Percentiles rank a stretch among this genome's conserved stretches.
Conservation (phyloP, 2,113 vertebrate species). For the Prunella fulvescens region DNA sequence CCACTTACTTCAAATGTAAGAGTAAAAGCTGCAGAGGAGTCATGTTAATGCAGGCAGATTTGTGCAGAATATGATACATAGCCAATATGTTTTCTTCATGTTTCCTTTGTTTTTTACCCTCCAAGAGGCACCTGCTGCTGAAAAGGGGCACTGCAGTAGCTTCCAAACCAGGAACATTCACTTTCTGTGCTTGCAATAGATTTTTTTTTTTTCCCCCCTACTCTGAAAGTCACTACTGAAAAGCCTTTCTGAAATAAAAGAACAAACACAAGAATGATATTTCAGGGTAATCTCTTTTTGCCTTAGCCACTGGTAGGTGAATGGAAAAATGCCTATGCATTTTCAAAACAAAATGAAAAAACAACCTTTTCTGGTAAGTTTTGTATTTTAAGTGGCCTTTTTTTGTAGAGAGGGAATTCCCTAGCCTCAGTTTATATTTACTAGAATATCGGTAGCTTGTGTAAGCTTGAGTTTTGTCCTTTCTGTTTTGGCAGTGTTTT, state of each 20-base stretch:
- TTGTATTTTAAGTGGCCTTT: not conserved
- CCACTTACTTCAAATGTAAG: slow-evolving; percentile 7
- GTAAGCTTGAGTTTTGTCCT: slow-evolving; percentile 28
- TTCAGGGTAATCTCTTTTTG: not conserved
- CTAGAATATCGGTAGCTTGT: not conserved
- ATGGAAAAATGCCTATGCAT: not conserved
- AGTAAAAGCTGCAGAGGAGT: slow-evolving; percentile 11
- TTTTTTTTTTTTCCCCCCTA: not conserved
- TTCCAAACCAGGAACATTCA: not conserved
- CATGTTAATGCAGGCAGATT: not conserved
- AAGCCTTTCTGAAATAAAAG: slow-evolving; percentile 20
- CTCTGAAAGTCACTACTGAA: not conserved
- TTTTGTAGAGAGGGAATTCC: not conserved
- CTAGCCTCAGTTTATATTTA: not conserved
- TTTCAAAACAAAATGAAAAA: not conserved
- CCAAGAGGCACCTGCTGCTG: slow-evolving; percentile 40
- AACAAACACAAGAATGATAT: not conserved
- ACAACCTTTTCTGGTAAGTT: not conserved
- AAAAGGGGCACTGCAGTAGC: not conserved
- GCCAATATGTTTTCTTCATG: not conserved
- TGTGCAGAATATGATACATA: not conserved
- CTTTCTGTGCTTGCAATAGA: not conserved
- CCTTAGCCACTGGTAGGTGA: not conserved
- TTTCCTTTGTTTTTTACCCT: slow-evolving; percentile 16
- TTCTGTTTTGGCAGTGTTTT: slow-evolving; percentile 43